Evolutionary conservation across 2,113 vertebrate species (phyloP), one percentile per base, ranked within the genome.

Genomic region (Laticauda laticaudata): DNA sequence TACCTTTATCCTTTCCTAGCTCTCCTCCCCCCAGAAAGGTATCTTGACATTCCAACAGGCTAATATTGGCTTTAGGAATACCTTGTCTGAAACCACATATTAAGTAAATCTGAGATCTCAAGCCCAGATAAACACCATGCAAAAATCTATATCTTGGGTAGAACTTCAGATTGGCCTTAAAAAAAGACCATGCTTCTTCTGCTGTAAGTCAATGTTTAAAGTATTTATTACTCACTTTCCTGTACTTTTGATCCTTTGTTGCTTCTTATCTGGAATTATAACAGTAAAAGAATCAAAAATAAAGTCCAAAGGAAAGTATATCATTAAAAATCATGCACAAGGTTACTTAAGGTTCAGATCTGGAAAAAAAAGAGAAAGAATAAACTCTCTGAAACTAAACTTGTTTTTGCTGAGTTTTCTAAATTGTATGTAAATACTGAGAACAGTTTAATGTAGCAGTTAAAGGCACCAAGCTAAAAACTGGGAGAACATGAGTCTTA

Each of bases 161-260:
- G 15, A 81, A 29, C 18, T 45, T 92, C 51, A 92, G 24, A 39
- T 86, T n/a, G 56, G 86, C 18, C 61, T 88, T 93, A 26, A 92
- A 95, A 86, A 34, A 91, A 20, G 34, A 24, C 10, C 87, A 53
- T 18, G 34, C 1, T 89, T 57, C 90, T 94, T 15, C 53, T 59
- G 39, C 88, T 57, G 94, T 51, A 92, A 55, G 14, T 89, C 87
- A 87, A 61, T 86, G 34, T 29, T 93, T 93, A 43, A 94, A 95
- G 90, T 92, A 92, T 96, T 95, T 92, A 89, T 64, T 2, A 18
- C 94, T 95, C 90, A 23, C 9, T 12, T 90, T 93, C 54, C 56
- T 92, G 89, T 90, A n/a, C 45, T 92, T 92, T 95, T 94, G 11
- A 91, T 93, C 20, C 87, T 86, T 88, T 93, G 12, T 87, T 94